phyloP scores from a whole-genome alignment of 2,113 vertebrate species.

The Dipodomys stephensi region DNA sequence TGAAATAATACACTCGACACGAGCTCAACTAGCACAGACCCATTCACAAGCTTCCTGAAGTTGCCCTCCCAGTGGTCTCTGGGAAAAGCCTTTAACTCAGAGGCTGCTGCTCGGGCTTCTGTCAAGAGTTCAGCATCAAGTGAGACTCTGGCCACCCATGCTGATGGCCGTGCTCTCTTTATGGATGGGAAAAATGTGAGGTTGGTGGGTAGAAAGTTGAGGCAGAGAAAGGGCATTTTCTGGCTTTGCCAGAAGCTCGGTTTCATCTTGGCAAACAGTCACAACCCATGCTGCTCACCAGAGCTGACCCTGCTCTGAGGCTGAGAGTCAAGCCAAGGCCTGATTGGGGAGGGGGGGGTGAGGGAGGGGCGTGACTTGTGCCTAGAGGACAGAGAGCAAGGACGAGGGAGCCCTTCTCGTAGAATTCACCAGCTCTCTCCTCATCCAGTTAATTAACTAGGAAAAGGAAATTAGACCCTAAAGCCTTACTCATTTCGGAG shows the following conservation, averaged over 20 bases:
- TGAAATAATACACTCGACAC: not conserved
- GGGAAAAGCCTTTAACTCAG: not conserved
- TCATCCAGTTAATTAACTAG: conserved; percentile 77
- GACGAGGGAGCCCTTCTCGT: conserved; percentile 27
- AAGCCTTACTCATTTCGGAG: conserved; percentile 35
- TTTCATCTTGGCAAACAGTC: not conserved
- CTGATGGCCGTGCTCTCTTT: not conserved
- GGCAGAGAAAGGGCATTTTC: not conserved
- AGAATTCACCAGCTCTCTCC: conserved; percentile 62
- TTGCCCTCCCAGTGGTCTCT: not conserved
- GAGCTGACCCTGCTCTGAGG: not conserved
- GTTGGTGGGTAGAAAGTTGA: not conserved
- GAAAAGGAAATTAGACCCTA: conserved; percentile 53
- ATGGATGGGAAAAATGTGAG: not conserved
- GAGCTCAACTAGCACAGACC: not conserved
- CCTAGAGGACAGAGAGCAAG: not conserved
- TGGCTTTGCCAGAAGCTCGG: not conserved
- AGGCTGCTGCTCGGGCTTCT: not conserved
- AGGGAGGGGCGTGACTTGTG: not conserved
- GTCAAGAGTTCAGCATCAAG: not conserved
- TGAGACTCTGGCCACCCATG: no score
- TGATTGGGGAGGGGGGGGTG: no score
- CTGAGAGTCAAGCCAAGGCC: not conserved
- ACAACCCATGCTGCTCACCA: not conserved
- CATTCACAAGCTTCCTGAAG: not conserved